These are phyloP conservation scores for Mungos mungo DNA, from an alignment of 2,113 vertebrate genomes.

Conservation along the genomic window DNA sequence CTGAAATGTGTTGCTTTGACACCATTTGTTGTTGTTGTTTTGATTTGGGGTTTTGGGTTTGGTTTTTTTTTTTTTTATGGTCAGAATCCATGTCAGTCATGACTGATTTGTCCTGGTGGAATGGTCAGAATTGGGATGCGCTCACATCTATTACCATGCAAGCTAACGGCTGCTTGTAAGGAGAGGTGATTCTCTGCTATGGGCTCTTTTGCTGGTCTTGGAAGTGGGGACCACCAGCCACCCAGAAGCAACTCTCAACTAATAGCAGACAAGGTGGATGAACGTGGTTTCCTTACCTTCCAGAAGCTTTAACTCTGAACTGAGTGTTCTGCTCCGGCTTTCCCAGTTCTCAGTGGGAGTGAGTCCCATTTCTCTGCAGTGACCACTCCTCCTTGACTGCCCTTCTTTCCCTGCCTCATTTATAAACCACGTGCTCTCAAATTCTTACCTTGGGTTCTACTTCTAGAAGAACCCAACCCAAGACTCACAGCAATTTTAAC, in stretches of 20 bases:
- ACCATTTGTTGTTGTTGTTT: neutral
- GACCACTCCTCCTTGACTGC: neutral
- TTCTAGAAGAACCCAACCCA: neutral
- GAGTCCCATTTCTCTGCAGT: neutral
- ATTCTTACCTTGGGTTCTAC: neutral
- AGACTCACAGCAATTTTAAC: neutral
- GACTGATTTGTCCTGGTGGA: neutral
- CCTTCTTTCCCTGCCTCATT: neutral
- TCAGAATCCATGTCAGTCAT: neutral
- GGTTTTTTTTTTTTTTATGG: neutral
- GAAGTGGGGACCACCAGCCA: accelerated
- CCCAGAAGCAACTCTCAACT: neutral
- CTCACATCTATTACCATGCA: accelerated
- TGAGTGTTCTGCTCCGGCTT: neutral
- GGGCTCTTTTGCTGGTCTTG: neutral
- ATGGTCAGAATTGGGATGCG: neutral
- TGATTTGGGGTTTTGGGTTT: neutral
- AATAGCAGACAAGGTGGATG: neutral
- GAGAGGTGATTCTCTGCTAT: neutral
- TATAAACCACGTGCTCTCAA: neutral
- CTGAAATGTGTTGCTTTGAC: neutral
- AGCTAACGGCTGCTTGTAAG: neutral
- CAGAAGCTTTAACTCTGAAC: too few relatives aligned
- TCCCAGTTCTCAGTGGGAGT: neutral
- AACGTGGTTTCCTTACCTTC: neutral